These are phyloP conservation scores for Tachypleus tridentatus DNA, from an alignment of 1,140 invertebrate genomes.

Conservation along the genomic window DNA sequence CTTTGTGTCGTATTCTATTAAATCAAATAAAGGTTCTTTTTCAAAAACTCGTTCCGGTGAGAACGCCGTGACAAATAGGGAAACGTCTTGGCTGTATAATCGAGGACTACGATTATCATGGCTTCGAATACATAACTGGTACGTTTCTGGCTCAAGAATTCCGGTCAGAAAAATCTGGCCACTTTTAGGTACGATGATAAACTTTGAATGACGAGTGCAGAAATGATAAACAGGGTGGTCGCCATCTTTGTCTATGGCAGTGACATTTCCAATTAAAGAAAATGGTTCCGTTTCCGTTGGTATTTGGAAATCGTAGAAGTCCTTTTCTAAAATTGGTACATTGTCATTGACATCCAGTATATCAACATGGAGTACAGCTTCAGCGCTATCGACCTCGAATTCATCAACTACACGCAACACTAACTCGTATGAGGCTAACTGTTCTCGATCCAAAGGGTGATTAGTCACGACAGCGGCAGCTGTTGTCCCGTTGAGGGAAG, in stretches of 20 bases:
- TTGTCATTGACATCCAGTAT: constrained; percentile 85
- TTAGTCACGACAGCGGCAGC: constrained; percentile 51
- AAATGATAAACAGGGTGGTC: constrained; percentile 73
- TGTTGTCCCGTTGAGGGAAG: constrained; percentile 41
- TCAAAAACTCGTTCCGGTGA: constrained; percentile 9
- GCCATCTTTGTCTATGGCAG: constrained; percentile 69
- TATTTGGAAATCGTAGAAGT: constrained; percentile 63
- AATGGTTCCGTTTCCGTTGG: constrained; percentile 49
- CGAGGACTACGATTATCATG: constrained; percentile 64
- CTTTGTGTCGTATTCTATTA: not conserved
- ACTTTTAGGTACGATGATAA: constrained; percentile 81
- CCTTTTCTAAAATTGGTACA: constrained; percentile 61
- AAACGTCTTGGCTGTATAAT: constrained; percentile 32
- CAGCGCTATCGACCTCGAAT: constrained; percentile 55
- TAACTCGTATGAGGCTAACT: constrained; percentile 50
- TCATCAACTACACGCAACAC: constrained; percentile 60
- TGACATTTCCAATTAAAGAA: constrained; percentile 61
- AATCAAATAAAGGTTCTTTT: not conserved
- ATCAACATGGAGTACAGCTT: constrained; percentile 53
- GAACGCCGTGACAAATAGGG: constrained; percentile 15
- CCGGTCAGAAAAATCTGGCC: constrained; percentile 70
- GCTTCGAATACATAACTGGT: constrained; percentile 50
- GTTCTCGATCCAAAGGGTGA: constrained; percentile 57
- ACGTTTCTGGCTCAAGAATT: constrained; percentile 20
- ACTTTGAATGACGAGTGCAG: constrained; percentile 56